Evolutionary conservation across 2,797 vertebrate species (phyloP), one percentile per base, ranked within the genome.

Genomic region (Girardinus metallicus): DNA sequence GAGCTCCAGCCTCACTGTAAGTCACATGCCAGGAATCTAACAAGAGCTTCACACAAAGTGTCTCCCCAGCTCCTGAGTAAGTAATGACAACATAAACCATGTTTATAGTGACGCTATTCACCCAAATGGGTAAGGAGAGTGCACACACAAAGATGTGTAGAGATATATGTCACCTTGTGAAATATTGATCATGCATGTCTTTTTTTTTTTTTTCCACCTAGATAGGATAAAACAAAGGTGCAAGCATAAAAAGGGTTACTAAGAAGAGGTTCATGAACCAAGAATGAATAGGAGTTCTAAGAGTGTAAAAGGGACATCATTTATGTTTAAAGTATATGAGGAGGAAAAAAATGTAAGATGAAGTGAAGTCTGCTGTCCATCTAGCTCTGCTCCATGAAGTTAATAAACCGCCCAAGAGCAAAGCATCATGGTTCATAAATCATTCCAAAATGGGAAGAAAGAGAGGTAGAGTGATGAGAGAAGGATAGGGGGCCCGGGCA

Each of bases 71-170:
- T 92, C 81, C 74, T 75, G 31, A 73, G 83, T 95, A 95, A 95
- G 95, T 95, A 94, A 96, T 95, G 94, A 94, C 92, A 94, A 92
- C 95, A 93, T 95, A 95, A 95, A 95, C 85, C 84, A 93, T 86
- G 94, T 95, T 95, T 96, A 95, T 81, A 47, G 83, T 85, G 79
- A 53, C 83, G 88, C 84, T 89, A 93, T 88, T 92, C 92, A 87
- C 81, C 60, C 7, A 31, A 81, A 87, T 75, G 47, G 85, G 60
- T 74, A 76, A 74, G 73, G 80, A 76, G 29, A 74, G 70, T 7
- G 9, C 55, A 55, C 57, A 55, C 66, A 75, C n/a, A 74, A 57
- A 80, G 64, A 85, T 64, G n/a, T 51, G 49, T 70, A 53, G 29
- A 79, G n/a, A 73, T 57, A 73, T 87, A 86, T 89, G 85, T 79